These are phyloP conservation scores for Drosophila helvetica DNA, from an alignment of 2,888 invertebrate species.

Conservation along the genomic window DNA sequence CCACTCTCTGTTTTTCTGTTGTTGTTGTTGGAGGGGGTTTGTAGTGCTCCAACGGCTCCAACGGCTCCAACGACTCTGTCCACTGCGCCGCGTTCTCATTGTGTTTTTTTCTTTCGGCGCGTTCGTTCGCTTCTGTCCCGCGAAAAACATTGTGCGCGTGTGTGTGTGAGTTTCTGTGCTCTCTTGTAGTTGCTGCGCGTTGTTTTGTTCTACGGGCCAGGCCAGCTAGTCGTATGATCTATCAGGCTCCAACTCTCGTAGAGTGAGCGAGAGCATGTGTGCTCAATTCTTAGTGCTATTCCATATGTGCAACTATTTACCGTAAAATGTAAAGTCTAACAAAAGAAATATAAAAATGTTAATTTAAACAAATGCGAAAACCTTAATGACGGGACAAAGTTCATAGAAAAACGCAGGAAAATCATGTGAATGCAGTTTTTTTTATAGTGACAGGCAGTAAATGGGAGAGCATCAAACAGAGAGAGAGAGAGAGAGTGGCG, in stretches of 20 bases:
- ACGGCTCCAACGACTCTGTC: slow-evolving; percentile 36
- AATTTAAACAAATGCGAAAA: slow-evolving; percentile 7
- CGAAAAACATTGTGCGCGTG: slow-evolving; percentile 8
- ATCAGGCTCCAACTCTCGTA: slow-evolving; percentile 12
- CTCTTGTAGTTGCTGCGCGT: slow-evolving; percentile 37
- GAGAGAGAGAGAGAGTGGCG: slow-evolving; percentile 5
- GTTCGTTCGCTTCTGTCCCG: slow-evolving; percentile 45
- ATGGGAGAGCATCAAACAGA: background rate
- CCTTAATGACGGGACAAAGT: background rate
- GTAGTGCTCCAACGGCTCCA: background rate
- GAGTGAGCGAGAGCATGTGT: slow-evolving; percentile 41
- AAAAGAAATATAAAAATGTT: slow-evolving; percentile 11
- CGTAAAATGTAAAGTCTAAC: slow-evolving; percentile 41
- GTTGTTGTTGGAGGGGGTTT: background rate
- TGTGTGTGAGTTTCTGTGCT: slow-evolving; percentile 34
- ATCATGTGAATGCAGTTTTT: slow-evolving; percentile 39
- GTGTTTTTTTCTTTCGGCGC: slow-evolving; percentile 45
- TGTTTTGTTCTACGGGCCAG: slow-evolving; percentile 22
- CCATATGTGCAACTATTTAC: slow-evolving; percentile 67
- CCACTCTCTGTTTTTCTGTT: slow-evolving; percentile 1
- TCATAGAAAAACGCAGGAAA: background rate
- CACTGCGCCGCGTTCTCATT: slow-evolving; percentile 50
- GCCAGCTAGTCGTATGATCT: slow-evolving; percentile 64
- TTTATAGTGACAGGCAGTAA: slow-evolving; percentile 16
- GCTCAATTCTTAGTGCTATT: slow-evolving; percentile 56